phyloP scores from a whole-genome alignment of 2,888 invertebrate genomes.

The Alviniconcha strummeri region DNA sequence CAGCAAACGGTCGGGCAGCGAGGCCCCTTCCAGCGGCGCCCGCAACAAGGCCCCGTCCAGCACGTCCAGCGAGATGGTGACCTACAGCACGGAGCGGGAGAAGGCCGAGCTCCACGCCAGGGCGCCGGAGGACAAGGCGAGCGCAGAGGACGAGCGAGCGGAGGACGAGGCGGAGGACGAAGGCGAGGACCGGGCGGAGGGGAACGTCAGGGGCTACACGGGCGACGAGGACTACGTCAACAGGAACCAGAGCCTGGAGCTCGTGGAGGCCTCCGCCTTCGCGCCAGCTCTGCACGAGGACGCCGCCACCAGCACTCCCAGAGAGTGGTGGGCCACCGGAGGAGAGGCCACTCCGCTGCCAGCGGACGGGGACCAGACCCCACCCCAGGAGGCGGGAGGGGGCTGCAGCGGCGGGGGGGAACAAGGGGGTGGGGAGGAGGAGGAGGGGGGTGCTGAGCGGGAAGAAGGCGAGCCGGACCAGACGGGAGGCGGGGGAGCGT shows the following conservation, averaged over 20 bases:
- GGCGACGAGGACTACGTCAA: slow-evolving; percentile 26
- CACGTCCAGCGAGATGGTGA: not conserved
- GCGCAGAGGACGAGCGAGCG: slow-evolving; percentile 16
- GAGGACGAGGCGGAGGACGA: slow-evolving; percentile 21
- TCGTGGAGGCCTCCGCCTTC: slow-evolving; percentile 2
- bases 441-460: not conserved
- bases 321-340: not conserved
- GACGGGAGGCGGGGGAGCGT: not conserved
- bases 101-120: slow-evolving; percentile 4
- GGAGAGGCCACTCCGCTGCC: not conserved
- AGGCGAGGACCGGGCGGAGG: slow-evolving; percentile 28
- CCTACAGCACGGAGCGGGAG: not conserved
- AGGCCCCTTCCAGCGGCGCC: not conserved
- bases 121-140: not conserved
- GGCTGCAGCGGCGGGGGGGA: not conserved
- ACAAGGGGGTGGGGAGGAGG: not conserved
- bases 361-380: not conserved
- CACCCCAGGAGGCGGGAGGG: not conserved
- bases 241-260: not conserved
- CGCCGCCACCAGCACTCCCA: slow-evolving; percentile 17
- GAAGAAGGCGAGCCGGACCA: not conserved
- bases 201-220: slow-evolving; percentile 16
- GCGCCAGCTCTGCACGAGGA: slow-evolving; percentile 1
- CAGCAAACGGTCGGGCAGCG: not conserved
- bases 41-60: not conserved